phyloP scores from a whole-genome alignment of 2,888 invertebrate species.

The Brenthis hecate region DNA sequence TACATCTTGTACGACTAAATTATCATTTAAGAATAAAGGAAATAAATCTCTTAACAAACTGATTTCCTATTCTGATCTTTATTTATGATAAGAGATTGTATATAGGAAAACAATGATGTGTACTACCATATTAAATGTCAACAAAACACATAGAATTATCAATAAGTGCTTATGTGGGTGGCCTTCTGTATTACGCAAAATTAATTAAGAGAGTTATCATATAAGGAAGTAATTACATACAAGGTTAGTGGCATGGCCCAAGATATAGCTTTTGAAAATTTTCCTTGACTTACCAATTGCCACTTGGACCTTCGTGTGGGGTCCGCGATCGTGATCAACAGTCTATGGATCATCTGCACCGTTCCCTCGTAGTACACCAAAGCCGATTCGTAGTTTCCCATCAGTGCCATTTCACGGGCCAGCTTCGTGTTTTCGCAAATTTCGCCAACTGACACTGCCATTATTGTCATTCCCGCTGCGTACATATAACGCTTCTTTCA shows the following conservation, averaged over 20 bases:
- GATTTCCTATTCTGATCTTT: background rate
- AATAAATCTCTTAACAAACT: background rate
- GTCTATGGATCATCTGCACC: slow-evolving; percentile 93
- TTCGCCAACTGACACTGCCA: slow-evolving; percentile 94
- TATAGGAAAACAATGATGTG: slow-evolving; percentile 2
- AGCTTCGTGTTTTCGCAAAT: slow-evolving; percentile 97
- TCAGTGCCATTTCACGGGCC: slow-evolving; percentile 96
- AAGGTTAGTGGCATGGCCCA: slow-evolving; percentile 63
- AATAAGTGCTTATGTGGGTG: slow-evolving; percentile 51
- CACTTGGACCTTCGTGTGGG: slow-evolving; percentile 92
- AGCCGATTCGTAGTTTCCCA: slow-evolving; percentile 97
- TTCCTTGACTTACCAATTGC: slow-evolving; percentile 87
- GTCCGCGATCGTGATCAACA: slow-evolving; percentile 90
- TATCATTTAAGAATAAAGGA: no score
- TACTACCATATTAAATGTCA: slow-evolving; percentile 38
- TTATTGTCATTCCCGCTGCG: slow-evolving; percentile 87
- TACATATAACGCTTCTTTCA: slow-evolving; percentile 71
- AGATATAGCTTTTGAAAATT: slow-evolving; percentile 42
- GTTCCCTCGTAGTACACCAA: slow-evolving; percentile 96
- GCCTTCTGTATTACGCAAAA: slow-evolving; percentile 68
- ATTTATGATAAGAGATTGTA: slow-evolving; percentile 5
- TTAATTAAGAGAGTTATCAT: slow-evolving; percentile 70
- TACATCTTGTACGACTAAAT: background rate
- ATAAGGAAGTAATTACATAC: slow-evolving; percentile 69
- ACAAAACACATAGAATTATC: slow-evolving; percentile 50